These are phyloP conservation scores for Flexamia atlantica DNA, from an alignment of 2,888 invertebrate species.

Conservation along the genomic window DNA sequence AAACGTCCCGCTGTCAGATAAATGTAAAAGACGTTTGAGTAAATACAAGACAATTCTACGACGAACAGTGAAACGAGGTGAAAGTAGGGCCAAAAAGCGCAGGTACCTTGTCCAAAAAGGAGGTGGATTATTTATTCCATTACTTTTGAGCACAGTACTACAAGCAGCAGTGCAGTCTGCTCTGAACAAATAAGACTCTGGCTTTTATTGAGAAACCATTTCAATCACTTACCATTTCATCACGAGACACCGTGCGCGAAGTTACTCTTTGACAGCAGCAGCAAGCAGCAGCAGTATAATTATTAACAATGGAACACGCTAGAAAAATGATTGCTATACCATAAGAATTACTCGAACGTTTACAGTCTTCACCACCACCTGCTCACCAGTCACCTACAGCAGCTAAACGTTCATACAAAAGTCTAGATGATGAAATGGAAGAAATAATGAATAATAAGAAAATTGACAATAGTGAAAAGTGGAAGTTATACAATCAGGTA, in stretches of 20 bases:
- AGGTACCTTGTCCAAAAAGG: neutral
- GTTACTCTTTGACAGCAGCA: too few relatives aligned
- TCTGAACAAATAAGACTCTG: too few relatives aligned
- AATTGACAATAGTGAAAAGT: neutral
- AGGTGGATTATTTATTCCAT: neutral
- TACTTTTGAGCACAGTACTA: neutral
- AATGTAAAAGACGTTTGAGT: neutral
- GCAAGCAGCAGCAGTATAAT: too few relatives aligned
- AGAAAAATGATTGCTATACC: neutral
- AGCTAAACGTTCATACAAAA: too few relatives aligned
- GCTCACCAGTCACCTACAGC: too few relatives aligned
- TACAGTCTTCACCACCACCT: too few relatives aligned
- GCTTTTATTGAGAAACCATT: too few relatives aligned
- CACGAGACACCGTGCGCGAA: too few relatives aligned
- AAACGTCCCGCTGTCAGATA: neutral
- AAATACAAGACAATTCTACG: neutral
- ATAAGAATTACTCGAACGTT: neutral
- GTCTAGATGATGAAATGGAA: neutral
- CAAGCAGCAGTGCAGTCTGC: neutral
- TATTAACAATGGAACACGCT: neutral
- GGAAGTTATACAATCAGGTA: neutral
- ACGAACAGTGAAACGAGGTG: neutral
- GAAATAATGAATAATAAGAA: neutral
- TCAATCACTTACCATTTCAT: too few relatives aligned
- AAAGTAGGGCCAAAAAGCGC: neutral